Evolutionary conservation across 2,113 vertebrate species (phyloP), one percentile per base, ranked within the genome.

Genomic region (Spea bombifrons): DNA sequence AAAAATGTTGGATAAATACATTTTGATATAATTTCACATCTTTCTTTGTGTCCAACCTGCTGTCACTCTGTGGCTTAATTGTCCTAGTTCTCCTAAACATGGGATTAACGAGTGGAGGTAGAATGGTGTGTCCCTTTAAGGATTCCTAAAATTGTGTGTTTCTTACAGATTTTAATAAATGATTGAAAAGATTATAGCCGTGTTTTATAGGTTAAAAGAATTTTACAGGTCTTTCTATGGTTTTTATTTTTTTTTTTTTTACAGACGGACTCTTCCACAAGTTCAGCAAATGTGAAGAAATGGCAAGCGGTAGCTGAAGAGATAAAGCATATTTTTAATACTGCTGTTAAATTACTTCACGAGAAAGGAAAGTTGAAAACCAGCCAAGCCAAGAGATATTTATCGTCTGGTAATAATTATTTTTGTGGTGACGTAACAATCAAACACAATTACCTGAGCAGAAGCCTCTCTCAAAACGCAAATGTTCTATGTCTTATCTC

Each of bases 341-440:
- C 94, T 46, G 90, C 97, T 3, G 96, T 98, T 82, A 94, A 96
- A 84, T 88, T 94, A 84, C 90, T 99, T 5, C 91, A 96, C 66
- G 95, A 98, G 85, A 97, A 97, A 83, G 96, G 97, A 67, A 97
- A 94, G 87, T 95, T 99, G 93, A 96, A 96, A 84, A 90, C 90
- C 75, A 83, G 87, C 82, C 93, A 98, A 89, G 93, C 95, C 87
- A 98, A 95, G 88, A 95, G 96, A 89, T 99, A 97, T 83, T 94
- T 99, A 81, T 98, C 94, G 84, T 99, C 97, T 82, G 96, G 97
- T 99, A 89, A 90, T 82, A 77, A 55, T 68, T 67, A 50, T 16
- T 73, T 76, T 61, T 75, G 17, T 71, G 7, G 5, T 16, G 5
- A 17, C 5, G n/a, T 30, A 64, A 64, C 61, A 64, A 16, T 17